Conservation (phyloP, 2,113 vertebrate species). For the Dasypus novemcinctus region DNA sequence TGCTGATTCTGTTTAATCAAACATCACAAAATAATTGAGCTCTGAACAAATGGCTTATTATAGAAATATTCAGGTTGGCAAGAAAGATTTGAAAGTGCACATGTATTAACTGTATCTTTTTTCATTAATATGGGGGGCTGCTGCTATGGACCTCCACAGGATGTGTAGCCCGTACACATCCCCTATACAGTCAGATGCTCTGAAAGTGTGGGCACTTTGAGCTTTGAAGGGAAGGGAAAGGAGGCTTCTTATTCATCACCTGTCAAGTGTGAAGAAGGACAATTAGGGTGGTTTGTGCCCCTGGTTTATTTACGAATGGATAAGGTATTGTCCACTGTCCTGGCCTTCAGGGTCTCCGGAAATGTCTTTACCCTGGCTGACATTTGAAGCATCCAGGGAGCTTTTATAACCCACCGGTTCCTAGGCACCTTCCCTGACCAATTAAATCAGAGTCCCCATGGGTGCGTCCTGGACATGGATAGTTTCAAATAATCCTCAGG, state of each 20-base stretch:
- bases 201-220: neutral
- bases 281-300: neutral
- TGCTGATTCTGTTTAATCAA: conserved; percentile 83
- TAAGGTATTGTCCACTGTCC: neutral
- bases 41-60: conserved; percentile 79
- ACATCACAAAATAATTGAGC: conserved; percentile 79
- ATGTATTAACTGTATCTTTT: conserved; percentile 66
- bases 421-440: neutral
- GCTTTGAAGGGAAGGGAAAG: neutral
- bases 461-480: neutral
- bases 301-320: neutral
- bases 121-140: conserved; percentile 73
- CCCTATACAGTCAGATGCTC: neutral
- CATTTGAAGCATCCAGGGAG: neutral
- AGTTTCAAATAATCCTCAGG: neutral
- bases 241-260: neutral
- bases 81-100: neutral
- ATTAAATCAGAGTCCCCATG: neutral
- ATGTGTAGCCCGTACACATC: neutral
- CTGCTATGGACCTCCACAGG: neutral
- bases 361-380: neutral
- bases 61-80: conserved; percentile 68
- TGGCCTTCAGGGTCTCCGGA: neutral
- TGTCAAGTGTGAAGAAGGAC: neutral
- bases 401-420: neutral